A percentile compares a stretch with the other conserved stretches of the same genome.
Evolutionary conservation across 2,888 invertebrate species (phyloP).

Genomic region (Trilocha varians): DNA sequence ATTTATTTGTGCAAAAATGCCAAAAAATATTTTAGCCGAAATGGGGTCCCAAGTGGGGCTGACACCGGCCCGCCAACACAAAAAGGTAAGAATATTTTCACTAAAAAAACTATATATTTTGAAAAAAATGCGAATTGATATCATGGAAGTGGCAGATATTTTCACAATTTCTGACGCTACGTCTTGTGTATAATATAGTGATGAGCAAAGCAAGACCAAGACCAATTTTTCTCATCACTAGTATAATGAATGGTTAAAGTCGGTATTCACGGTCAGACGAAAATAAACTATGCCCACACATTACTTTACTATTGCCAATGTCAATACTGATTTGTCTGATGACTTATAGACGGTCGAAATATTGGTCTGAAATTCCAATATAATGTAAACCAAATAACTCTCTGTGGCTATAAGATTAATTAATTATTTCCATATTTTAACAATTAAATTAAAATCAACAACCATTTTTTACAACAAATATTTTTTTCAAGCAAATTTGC

Average conservation of each 20-base stretch:
- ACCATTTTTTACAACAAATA: too few relatives aligned
- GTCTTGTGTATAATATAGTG: constrained; percentile 34
- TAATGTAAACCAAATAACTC: too few relatives aligned
- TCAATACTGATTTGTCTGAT: constrained; percentile 36
- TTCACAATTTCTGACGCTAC: constrained; percentile 27
- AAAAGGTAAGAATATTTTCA: constrained; percentile 38
- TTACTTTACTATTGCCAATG: constrained; percentile 37
- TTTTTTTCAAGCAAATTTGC: too few relatives aligned
- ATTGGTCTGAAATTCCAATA: neutral
- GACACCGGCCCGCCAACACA: constrained; percentile 50
- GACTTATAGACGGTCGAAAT: neutral
- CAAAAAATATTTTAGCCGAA: constrained; percentile 62
- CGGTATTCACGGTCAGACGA: constrained; percentile 51
- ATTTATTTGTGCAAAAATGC: constrained; percentile 49
- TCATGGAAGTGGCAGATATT: constrained; percentile 26
- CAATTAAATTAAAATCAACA: too few relatives aligned
- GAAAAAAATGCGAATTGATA: constrained; percentile 14
- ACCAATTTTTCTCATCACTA: too few relatives aligned
- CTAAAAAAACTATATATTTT: neutral
- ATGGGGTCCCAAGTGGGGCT: constrained; percentile 69
- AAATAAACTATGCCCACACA: constrained; percentile 49
- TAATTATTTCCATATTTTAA: too few relatives aligned
- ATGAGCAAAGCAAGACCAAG: too few relatives aligned
- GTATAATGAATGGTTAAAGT: constrained; percentile 40
- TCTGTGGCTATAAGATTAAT: too few relatives aligned